A percentile compares a stretch with the other conserved stretches of the same genome.
Conservation (phyloP, 2,888 invertebrate genomes). For the Chrysolina haemoptera region DNA sequence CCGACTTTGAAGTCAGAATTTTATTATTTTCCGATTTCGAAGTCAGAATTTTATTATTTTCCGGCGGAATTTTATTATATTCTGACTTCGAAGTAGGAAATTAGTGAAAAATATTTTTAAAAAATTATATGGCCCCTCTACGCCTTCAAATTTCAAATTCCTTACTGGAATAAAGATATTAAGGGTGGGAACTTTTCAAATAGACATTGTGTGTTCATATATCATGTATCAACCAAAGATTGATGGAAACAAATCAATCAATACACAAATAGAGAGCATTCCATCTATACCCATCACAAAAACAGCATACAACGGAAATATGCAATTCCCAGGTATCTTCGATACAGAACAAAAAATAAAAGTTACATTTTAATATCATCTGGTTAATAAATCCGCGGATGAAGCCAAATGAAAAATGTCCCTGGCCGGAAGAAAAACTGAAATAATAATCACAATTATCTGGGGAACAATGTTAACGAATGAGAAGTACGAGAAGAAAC, state of each 20-base stretch:
- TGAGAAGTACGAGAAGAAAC: constrained; percentile 40
- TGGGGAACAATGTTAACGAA: constrained; percentile 43
- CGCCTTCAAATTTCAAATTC: too few species aligned
- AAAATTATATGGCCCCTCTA: too few species aligned
- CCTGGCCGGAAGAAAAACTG: constrained; percentile 27
- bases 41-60: too few species aligned
- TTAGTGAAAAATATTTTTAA: too few species aligned
- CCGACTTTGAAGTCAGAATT: too few species aligned
- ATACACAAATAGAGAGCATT: constrained; percentile 7
- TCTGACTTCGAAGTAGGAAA: too few species aligned
- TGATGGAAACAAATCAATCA: constrained; percentile 7
- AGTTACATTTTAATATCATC: constrained; percentile 27
- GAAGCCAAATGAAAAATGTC: constrained; percentile 32
- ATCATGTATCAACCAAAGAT: neutral
- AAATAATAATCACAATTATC: constrained; percentile 44
- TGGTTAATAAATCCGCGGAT: constrained; percentile 20
- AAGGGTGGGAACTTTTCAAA: too few species aligned
- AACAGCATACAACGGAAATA: constrained; percentile 11
- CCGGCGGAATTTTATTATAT: too few species aligned
- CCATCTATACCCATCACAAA: neutral
- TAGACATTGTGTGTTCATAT: too few species aligned
- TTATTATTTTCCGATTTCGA: too few species aligned
- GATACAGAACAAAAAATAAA: constrained; percentile 10
- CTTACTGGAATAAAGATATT: too few species aligned
- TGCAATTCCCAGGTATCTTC: neutral